Evolutionary conservation across 1,140 invertebrate genomes (phyloP).

Genomic region (Hestina assimilis): DNA sequence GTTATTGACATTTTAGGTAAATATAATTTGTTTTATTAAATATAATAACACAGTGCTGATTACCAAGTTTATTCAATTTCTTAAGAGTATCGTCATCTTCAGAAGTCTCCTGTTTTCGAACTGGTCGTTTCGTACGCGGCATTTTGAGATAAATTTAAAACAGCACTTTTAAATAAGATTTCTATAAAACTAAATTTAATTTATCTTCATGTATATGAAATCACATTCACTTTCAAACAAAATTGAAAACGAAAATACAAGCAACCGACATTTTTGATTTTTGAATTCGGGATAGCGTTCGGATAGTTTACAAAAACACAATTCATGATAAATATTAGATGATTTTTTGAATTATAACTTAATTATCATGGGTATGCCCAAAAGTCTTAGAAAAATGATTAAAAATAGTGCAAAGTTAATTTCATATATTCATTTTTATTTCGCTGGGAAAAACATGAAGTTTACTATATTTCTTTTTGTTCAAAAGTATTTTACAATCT

Average conservation of each 20-base stretch:
- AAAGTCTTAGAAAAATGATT: no score
- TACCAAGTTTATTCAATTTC: conserved; percentile 60
- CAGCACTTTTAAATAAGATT: not conserved
- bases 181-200: not conserved
- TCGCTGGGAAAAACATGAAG: no score
- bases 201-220: not conserved
- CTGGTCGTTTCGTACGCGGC: conserved; percentile 66
- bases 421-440: no score
- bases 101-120: conserved; percentile 41
- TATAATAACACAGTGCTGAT: not conserved
- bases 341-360: not conserved
- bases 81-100: conserved; percentile 51
- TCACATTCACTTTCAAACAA: conserved; percentile 20
- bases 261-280: conserved; percentile 33
- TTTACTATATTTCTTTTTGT: no score
- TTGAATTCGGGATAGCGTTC: not conserved
- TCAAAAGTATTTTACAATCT: no score
- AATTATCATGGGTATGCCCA: no score
- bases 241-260: no score
- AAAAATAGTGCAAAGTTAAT: no score
- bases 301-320: conserved; percentile 5
- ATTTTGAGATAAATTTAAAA: conserved; percentile 36
- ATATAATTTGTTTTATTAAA: conserved; percentile 3
- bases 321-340: conserved; percentile 13
- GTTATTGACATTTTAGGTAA: no score